Evolutionary conservation across 2,797 vertebrate species (phyloP).

Genomic region (Pelodytes ibericus): DNA sequence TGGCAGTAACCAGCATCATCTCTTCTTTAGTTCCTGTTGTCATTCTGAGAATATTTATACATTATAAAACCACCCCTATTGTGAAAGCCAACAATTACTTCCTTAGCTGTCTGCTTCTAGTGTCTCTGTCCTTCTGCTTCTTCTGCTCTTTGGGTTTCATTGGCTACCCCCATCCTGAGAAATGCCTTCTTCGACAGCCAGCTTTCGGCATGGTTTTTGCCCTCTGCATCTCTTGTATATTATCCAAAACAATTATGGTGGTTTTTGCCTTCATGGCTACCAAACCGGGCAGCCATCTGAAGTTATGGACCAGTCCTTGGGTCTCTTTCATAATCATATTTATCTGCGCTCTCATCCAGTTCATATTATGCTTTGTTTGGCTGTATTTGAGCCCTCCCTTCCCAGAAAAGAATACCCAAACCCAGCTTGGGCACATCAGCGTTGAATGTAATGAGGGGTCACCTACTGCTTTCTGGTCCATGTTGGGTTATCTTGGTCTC

Average conservation of each 20-base stretch:
- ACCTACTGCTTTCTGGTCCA: neutral
- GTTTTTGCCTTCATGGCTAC: slow-evolving; percentile 41
- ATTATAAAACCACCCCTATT: slow-evolving; percentile 18
- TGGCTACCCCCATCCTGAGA: slow-evolving; percentile 12
- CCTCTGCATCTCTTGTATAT: slow-evolving; percentile 36
- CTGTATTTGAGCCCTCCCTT: neutral
- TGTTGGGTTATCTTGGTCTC: slow-evolving; percentile 14
- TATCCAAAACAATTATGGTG: slow-evolving; percentile 47
- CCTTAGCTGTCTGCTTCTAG: slow-evolving; percentile 39
- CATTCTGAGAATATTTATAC: slow-evolving; percentile 30
- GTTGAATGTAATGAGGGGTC: slow-evolving; percentile 24
- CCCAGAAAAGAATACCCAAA: neutral
- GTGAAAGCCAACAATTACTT: slow-evolving; percentile 34
- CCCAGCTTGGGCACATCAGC: neutral
- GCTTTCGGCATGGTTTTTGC: slow-evolving; percentile 46
- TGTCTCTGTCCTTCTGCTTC: slow-evolving; percentile 28
- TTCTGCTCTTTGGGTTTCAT: slow-evolving; percentile 42
- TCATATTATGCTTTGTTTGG: slow-evolving; percentile 25
- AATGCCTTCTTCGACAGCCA: slow-evolving; percentile 31
- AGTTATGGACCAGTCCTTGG: slow-evolving; percentile 19
- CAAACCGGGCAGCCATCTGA: slow-evolving; percentile 26
- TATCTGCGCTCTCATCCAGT: slow-evolving; percentile 1
- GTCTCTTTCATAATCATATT: neutral
- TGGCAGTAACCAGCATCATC: neutral
- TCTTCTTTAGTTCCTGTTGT: slow-evolving; percentile 25